These are phyloP conservation scores for Ornithoptera alexandrae DNA, from an alignment of 2,888 invertebrate species.

Conservation along the genomic window DNA sequence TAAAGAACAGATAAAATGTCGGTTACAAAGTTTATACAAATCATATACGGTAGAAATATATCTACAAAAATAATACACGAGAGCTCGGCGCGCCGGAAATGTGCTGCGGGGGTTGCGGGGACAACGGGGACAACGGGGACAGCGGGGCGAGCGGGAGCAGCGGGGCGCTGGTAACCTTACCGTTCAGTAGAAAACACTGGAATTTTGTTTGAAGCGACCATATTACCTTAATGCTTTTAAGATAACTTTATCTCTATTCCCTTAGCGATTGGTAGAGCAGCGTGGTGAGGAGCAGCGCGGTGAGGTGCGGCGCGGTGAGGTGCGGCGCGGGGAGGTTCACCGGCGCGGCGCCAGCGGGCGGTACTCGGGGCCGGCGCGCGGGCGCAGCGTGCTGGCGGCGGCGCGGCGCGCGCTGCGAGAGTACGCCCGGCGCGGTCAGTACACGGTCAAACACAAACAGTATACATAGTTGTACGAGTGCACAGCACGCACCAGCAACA, in stretches of 20 bases:
- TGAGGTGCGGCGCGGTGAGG: no score
- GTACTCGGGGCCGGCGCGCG: constrained; percentile 37
- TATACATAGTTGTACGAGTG: no score
- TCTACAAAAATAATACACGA: neutral
- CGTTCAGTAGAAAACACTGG: no score
- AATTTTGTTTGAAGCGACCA: no score
- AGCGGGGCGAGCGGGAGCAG: neutral
- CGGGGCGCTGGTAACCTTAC: no score
- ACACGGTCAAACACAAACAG: no score
- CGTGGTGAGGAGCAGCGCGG: no score
- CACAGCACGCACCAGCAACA: no score
- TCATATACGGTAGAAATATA: neutral
- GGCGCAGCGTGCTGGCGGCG: constrained; percentile 23
- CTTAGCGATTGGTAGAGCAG: no score
- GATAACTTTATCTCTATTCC: no score
- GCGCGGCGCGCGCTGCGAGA: constrained; percentile 21
- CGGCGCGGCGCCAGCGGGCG: constrained; percentile 35
- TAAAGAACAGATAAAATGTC: constrained; percentile 12
- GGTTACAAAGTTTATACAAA: neutral
- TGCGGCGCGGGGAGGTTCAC: neutral
- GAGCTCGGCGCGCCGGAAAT: neutral
- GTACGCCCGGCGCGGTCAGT: neutral
- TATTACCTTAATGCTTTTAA: no score
- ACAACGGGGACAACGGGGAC: neutral
- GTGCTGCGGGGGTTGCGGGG: neutral